phyloP scores from a whole-genome alignment of 2,113 vertebrate species.

The Tiliqua scincoides region DNA sequence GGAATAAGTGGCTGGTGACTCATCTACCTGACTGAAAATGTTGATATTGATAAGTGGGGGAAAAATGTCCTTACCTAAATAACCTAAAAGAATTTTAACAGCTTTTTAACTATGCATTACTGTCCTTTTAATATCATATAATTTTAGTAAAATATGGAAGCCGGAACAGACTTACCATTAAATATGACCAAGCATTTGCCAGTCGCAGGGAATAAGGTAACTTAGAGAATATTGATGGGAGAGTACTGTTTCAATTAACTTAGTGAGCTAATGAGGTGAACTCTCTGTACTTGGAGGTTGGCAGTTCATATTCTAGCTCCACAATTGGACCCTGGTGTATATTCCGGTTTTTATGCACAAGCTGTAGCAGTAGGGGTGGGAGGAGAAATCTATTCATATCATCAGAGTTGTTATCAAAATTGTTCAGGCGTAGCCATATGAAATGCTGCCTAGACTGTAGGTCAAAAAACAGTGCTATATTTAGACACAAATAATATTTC shows the following conservation, averaged over 20 bases:
- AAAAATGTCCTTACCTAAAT: neutral
- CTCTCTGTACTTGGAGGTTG: constrained; percentile 66
- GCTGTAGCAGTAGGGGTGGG: constrained; percentile 65
- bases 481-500: constrained; percentile 61
- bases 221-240: constrained; percentile 72
- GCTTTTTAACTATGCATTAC: constrained; percentile 33
- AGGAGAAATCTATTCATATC: constrained; percentile 69
- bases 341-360: constrained; percentile 70
- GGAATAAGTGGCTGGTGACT: neutral
- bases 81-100: neutral
- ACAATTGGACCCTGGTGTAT: constrained; percentile 69
- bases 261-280: constrained; percentile 74
- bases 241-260: constrained; percentile 73
- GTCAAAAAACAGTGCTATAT: constrained; percentile 67
- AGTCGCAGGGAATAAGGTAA: constrained; percentile 60
- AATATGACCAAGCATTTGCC: constrained; percentile 61
- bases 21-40: neutral
- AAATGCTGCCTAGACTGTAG: constrained; percentile 65
- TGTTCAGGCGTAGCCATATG: constrained; percentile 66
- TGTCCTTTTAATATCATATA: constrained; percentile 24
- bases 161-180: constrained; percentile 40
- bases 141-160: constrained; percentile 46
- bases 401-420: constrained; percentile 71
- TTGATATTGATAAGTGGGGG: constrained; percentile 10
- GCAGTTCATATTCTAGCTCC: constrained; percentile 70